Conservation (phyloP, 2,797 vertebrate genomes). For the Muraenolepis orangiensis region DNA sequence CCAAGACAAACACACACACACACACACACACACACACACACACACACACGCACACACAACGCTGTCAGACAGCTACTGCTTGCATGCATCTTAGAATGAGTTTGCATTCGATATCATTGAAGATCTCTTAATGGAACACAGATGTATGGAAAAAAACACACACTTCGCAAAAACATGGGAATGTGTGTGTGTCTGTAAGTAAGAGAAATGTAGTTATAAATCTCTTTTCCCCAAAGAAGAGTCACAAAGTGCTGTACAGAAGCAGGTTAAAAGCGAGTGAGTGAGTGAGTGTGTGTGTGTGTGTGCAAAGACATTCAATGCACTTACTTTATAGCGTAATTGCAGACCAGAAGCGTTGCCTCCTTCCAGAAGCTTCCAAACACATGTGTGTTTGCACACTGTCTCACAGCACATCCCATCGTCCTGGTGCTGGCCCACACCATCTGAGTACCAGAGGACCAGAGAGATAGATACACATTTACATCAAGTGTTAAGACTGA, state of each 20-base stretch:
- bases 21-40: too few species aligned
- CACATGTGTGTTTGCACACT: constrained; percentile 77
- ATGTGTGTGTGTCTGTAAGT: too few species aligned
- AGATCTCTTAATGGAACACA: neutral
- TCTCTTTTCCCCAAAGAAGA: too few species aligned
- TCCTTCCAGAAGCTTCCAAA: constrained; percentile 80
- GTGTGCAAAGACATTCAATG: neutral
- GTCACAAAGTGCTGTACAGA: too few species aligned
- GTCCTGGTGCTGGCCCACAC: constrained; percentile 86
- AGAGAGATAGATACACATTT: neutral
- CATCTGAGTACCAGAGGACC: constrained; percentile 71
- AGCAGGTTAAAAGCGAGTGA: too few species aligned
- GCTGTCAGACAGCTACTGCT: too few species aligned
- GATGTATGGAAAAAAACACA: neutral
- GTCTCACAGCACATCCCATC: constrained; percentile 82
- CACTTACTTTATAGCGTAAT: constrained; percentile 89
- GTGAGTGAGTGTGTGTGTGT: too few species aligned
- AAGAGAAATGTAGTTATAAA: too few species aligned
- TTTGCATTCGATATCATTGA: too few species aligned
- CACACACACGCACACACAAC: neutral
- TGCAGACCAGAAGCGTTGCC: constrained; percentile 82
- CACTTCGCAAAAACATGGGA: too few species aligned
- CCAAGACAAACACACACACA: constrained; percentile 37
- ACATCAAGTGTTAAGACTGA: too few species aligned
- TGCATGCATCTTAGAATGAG: too few species aligned